Evolutionary conservation across 2,113 vertebrate genomes (phyloP).

Genomic region (Dunckerocampus dactyliophorus): DNA sequence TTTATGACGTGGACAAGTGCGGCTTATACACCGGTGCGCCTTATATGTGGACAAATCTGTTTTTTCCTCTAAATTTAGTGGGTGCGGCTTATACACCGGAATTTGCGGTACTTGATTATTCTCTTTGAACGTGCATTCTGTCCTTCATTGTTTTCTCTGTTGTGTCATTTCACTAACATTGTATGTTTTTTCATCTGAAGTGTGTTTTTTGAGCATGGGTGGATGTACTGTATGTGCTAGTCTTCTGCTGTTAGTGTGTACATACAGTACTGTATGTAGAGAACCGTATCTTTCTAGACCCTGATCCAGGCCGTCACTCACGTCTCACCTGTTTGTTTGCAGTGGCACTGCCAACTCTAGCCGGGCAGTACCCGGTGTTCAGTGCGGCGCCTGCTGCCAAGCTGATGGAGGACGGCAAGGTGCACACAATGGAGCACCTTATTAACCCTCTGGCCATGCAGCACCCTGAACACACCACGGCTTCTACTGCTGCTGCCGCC

Average conservation of each 20-base stretch:
- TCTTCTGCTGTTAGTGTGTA: slow-evolving; percentile 3
- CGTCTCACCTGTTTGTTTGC: slow-evolving; percentile 42
- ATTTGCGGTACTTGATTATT: slow-evolving; percentile 6
- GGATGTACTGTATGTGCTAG: slow-evolving; percentile 6
- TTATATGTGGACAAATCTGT: too few species aligned
- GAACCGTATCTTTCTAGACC: too few species aligned
- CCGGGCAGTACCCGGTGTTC: slow-evolving; percentile 92
- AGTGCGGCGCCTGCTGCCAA: slow-evolving; percentile 81
- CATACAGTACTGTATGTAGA: too few species aligned
- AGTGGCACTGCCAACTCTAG: slow-evolving; percentile 87
- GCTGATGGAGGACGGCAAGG: slow-evolving; percentile 92
- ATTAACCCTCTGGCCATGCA: slow-evolving; percentile 90
- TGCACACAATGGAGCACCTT: slow-evolving; percentile 90
- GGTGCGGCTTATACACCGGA: too few species aligned
- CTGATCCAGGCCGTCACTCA: slow-evolving; percentile 32
- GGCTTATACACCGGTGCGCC: too few species aligned
- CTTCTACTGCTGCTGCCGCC: slow-evolving; percentile 70
- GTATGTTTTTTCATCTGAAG: slow-evolving; percentile 1
- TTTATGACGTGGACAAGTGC: too few species aligned
- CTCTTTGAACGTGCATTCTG: slow-evolving; percentile 16
- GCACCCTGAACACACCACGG: slow-evolving; percentile 78
- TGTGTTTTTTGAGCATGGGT: slow-evolving; percentile 25
- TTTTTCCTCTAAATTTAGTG: too few species aligned
- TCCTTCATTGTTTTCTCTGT: slow-evolving; percentile 15
- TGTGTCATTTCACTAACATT: not conserved